A percentile compares a stretch with the other conserved stretches of the same genome.
Evolutionary conservation across 1,140 invertebrate species (phyloP).

Genomic region (Muscidifurax raptorellus): DNA sequence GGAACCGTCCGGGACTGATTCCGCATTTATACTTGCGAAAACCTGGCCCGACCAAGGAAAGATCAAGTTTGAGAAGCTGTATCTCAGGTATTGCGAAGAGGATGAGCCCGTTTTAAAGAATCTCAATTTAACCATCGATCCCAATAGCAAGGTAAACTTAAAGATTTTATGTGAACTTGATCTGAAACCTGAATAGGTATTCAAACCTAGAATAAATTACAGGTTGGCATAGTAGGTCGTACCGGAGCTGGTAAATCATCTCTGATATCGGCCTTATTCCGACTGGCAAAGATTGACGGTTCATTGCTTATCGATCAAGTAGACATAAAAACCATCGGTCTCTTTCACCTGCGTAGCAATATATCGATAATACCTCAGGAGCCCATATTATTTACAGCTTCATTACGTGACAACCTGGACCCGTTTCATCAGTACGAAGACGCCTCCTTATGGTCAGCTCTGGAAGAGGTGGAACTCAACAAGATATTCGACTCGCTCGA

Average conservation of each 20-base stretch:
- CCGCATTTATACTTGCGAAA: constrained; percentile 75
- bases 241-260: constrained; percentile 46
- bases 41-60: constrained; percentile 72
- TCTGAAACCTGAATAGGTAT: not conserved
- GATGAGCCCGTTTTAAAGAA: constrained; percentile 30
- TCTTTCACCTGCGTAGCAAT: not conserved
- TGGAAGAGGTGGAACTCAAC: constrained; percentile 73
- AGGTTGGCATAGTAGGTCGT: constrained; percentile 43
- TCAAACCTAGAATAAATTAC: constrained; percentile 57
- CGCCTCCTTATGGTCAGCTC: constrained; percentile 4
- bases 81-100: constrained; percentile 10
- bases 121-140: constrained; percentile 23
- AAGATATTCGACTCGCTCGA: constrained; percentile 70
- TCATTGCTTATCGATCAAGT: constrained; percentile 9
- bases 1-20: constrained; percentile 69
- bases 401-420: constrained; percentile 20
- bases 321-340: not conserved
- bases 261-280: constrained; percentile 15
- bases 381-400: not conserved
- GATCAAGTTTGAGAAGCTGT: constrained; percentile 25
- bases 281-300: constrained; percentile 22
- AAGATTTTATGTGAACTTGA: constrained; percentile 57
- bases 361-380: constrained; percentile 42
- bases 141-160: constrained; percentile 59
- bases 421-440: constrained; percentile 21